A percentile compares a stretch with the other conserved stretches of the same genome.
These are phyloP conservation scores for Trichopria drosophilae DNA, from an alignment of 2,888 invertebrate species.

Conservation along the genomic window DNA sequence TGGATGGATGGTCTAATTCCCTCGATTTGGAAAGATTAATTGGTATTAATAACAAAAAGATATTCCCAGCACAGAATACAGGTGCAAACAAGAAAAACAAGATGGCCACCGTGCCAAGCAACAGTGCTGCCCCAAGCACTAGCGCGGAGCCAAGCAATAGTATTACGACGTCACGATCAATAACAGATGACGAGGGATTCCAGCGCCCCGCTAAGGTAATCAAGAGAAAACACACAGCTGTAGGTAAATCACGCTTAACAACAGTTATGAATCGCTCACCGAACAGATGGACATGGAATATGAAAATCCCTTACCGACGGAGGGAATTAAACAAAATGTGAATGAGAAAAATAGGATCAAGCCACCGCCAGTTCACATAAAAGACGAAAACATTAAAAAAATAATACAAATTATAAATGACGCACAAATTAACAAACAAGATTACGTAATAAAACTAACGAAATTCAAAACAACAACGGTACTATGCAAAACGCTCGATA, in stretches of 20 bases:
- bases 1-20: too few relatives aligned
- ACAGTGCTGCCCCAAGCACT: too few relatives aligned
- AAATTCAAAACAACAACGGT: background rate
- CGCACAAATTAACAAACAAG: background rate
- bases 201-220: background rate
- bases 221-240: background rate
- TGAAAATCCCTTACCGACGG: background rate
- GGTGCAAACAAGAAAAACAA: background rate
- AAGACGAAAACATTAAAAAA: background rate
- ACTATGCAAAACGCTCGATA: too few relatives aligned
- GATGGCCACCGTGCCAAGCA: background rate
- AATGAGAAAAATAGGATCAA: background rate
- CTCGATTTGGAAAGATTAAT: too few relatives aligned
- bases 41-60: too few relatives aligned
- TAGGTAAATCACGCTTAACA: background rate
- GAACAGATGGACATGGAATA: background rate
- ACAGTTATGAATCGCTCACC: background rate
- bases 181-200: background rate
- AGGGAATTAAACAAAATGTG: background rate
- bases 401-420: background rate
- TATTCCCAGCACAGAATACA: too few relatives aligned
- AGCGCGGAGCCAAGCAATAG: background rate
- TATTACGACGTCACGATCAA: background rate
- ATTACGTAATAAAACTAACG: background rate
- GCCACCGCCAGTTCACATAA: background rate